phyloP scores from a whole-genome alignment of 2,113 vertebrate species.

The Vireo altiloquus region DNA sequence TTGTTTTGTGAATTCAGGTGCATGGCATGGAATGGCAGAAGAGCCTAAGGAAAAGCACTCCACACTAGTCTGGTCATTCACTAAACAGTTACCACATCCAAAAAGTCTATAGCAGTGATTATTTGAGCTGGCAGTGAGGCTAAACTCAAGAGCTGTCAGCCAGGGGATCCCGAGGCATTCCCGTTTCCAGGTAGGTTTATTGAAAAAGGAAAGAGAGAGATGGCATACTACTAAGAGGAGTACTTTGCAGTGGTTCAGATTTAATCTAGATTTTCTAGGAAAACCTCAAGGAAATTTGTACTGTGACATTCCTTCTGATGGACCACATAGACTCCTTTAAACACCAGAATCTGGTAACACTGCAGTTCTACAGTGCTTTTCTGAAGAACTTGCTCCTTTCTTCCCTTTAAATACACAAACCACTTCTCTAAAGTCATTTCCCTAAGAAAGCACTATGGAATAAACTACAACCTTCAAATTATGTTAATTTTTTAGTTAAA shows the following conservation, averaged over 20 bases:
- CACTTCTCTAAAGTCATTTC: neutral
- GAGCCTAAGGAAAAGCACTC: neutral
- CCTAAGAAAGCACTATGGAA: neutral
- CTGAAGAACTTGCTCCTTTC: neutral
- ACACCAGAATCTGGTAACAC: neutral
- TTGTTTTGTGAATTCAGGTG: neutral
- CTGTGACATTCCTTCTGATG: neutral
- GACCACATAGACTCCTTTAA: neutral
- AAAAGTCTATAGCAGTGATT: neutral
- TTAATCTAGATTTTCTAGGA: neutral
- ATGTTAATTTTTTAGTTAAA: neutral
- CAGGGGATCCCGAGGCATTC: neutral
- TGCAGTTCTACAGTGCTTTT: neutral
- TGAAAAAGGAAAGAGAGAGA: neutral
- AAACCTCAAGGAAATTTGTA: neutral
- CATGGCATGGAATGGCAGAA: accelerated
- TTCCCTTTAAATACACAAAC: neutral
- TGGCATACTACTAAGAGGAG: neutral
- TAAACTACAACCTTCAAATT: neutral
- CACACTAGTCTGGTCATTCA: neutral
- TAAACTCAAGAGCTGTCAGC: neutral
- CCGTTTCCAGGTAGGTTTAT: neutral
- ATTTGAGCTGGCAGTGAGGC: neutral
- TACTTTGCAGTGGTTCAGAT: neutral
- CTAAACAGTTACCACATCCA: neutral